Conservation (phyloP, 2,797 vertebrate genomes). For the Limosa lapponica region DNA sequence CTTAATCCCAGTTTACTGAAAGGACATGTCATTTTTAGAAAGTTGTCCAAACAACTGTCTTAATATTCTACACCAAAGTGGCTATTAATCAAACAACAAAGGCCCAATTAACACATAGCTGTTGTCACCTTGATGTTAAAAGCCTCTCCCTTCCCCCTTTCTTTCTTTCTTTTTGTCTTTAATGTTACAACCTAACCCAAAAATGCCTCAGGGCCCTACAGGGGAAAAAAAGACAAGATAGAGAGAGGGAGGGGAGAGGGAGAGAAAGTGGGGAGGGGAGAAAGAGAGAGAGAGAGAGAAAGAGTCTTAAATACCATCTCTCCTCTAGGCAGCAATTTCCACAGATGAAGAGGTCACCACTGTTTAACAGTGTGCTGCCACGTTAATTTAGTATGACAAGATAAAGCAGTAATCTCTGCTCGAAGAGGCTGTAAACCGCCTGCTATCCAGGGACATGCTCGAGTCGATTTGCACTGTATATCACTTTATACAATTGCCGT, state of each 20-base stretch:
- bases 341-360: constrained; percentile 92
- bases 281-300: neutral
- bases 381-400: constrained; percentile 97
- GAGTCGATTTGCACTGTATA: constrained; percentile 84
- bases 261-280: neutral
- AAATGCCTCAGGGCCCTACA: constrained; percentile 52
- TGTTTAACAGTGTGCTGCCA: constrained; percentile 84
- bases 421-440: constrained; percentile 81
- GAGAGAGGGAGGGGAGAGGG: neutral
- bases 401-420: constrained; percentile 95
- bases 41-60: constrained; percentile 62
- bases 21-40: constrained; percentile 56
- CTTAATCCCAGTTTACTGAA: constrained; percentile 53
- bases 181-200: constrained; percentile 59
- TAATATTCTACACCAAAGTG: constrained; percentile 64
- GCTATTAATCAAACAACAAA: constrained; percentile 78
- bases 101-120: constrained; percentile 76
- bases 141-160: constrained; percentile 56
- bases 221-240: neutral
- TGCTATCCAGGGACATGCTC: constrained; percentile 83
- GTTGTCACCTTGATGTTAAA: constrained; percentile 76
- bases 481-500: constrained; percentile 86
- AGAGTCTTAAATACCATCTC: constrained; percentile 75
- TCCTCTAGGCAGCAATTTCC: constrained; percentile 80
- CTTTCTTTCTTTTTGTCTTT: constrained; percentile 52